These are phyloP conservation scores for Calypte anna DNA, from an alignment of 2,113 vertebrate genomes.

Conservation along the genomic window DNA sequence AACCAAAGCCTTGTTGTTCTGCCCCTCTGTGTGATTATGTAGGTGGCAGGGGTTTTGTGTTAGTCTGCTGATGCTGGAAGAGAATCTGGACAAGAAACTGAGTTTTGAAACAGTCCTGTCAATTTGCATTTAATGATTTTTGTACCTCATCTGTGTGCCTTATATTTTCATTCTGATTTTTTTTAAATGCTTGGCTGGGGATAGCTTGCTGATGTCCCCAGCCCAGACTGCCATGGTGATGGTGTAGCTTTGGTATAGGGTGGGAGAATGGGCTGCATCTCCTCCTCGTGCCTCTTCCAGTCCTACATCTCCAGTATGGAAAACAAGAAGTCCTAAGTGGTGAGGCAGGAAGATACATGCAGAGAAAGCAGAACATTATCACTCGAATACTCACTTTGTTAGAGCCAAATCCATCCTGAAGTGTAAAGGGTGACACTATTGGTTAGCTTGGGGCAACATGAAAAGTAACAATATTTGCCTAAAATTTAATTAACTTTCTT, in stretches of 20 bases:
- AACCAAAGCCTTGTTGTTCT: background rate
- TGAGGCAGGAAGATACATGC: background rate
- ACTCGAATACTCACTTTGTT: background rate
- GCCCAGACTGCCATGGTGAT: background rate
- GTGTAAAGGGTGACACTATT: background rate
- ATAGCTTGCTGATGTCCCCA: background rate
- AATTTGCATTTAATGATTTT: background rate
- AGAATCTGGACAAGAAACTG: background rate
- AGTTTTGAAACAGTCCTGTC: background rate
- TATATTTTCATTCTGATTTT: background rate
- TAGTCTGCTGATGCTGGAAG: background rate
- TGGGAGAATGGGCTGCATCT: background rate
- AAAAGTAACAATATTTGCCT: background rate
- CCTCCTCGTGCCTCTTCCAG: background rate
- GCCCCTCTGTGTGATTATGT: background rate
- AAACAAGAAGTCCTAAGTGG: rapidly evolving
- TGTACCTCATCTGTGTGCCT: background rate
- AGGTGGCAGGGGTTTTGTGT: rapidly evolving
- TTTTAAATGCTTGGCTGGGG: background rate
- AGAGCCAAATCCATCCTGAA: background rate
- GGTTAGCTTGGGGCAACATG: background rate
- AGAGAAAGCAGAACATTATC: background rate
- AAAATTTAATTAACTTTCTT: background rate
- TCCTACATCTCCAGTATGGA: rapidly evolving
- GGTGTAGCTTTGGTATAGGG: rapidly evolving